Base-by-base conservation (phyloP, 1,140 invertebrate species). In the Zaprionus tsacasi region DNA sequence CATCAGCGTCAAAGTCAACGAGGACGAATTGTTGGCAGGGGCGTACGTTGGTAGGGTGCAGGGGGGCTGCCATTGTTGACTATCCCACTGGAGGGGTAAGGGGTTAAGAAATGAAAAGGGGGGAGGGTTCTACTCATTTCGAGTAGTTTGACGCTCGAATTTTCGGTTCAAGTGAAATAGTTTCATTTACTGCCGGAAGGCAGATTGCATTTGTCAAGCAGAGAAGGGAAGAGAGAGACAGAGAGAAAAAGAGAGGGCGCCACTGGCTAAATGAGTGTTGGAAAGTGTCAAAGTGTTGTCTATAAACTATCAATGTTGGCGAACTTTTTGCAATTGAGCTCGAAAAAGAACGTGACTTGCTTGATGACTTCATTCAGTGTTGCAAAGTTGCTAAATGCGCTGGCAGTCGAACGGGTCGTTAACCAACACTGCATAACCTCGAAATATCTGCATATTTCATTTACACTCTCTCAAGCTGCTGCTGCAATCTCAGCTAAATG, bases 1-100 rank as follows among this genome's bases (percentile, higher is more conserved):
- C 63, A 79, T 79, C 70, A 73, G 70, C 52, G 68, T 57, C 76
- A 76, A 38, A 50, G 50, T 43, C 35, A 38, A 69, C 45, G 48
- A 48, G 25, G 45, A 63, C 43, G 45, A 40, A 45, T 45, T n/a
- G 27, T 30, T 30, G 27, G 27, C 25, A 2, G 25, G 25, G 25
- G 2, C 1, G 4, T 2, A 27, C 2, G 25, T 1, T 6, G 27
- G 27, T 30, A 30, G 27, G 27, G 38, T 33, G 21, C 21, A 54
- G 15, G 17, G 17, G 50, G 21, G 6, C 4, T 4, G 50, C 6
- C n/a, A n/a, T 30, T 55, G 52, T 27, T 55, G 52, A 35, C n/a
- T n/a, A n/a, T n/a, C n/a, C n/a, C n/a, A n/a, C n/a, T n/a, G n/a
- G n/a, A 13, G 58, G 36, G 67, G 52, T 70, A 40, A 38, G 25